Conservation (phyloP, 2,888 invertebrate species). For the Venustoraphidia nigricollis region DNA sequence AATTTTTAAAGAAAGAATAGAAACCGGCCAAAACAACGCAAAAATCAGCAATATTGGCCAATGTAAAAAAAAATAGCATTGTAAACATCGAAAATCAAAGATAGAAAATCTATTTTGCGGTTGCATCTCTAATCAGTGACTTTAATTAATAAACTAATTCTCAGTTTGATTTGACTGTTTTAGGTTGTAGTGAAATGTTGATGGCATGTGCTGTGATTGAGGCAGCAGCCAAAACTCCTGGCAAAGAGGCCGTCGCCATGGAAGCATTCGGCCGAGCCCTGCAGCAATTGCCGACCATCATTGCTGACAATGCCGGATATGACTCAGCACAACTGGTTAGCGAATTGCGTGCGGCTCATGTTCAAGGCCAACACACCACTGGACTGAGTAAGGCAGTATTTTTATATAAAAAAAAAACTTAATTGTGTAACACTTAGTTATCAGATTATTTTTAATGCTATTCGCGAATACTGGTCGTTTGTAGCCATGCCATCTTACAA, state of each 20-base stretch:
- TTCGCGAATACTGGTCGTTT: too few species aligned
- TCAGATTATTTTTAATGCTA: too few species aligned
- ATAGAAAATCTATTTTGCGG: too few species aligned
- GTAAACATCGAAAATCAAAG: slow-evolving; percentile 3
- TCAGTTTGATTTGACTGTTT: background rate
- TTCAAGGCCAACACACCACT: slow-evolving; percentile 56
- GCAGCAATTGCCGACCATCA: slow-evolving; percentile 79
- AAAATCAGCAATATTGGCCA: too few species aligned
- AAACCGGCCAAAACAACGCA: too few species aligned
- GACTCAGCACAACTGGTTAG: slow-evolving; percentile 92
- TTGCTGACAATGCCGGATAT: slow-evolving; percentile 97
- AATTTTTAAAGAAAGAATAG: too few species aligned
- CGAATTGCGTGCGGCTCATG: slow-evolving; percentile 82
- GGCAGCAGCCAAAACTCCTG: slow-evolving; percentile 75
- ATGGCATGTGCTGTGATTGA: slow-evolving; percentile 89
- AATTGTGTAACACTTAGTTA: too few species aligned
- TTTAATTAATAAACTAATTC: too few species aligned
- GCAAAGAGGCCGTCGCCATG: slow-evolving; percentile 95
- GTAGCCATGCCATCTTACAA: too few species aligned
- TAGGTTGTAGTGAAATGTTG: slow-evolving; percentile 83
- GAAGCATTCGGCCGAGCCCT: slow-evolving; percentile 89
- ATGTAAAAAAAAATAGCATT: background rate
- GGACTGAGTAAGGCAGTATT: slow-evolving; percentile 50
- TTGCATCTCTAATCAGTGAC: too few species aligned
- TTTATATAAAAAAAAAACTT: background rate